Base-by-base conservation (phyloP, 2,888 invertebrate species). In the Nudaria mundana region DNA sequence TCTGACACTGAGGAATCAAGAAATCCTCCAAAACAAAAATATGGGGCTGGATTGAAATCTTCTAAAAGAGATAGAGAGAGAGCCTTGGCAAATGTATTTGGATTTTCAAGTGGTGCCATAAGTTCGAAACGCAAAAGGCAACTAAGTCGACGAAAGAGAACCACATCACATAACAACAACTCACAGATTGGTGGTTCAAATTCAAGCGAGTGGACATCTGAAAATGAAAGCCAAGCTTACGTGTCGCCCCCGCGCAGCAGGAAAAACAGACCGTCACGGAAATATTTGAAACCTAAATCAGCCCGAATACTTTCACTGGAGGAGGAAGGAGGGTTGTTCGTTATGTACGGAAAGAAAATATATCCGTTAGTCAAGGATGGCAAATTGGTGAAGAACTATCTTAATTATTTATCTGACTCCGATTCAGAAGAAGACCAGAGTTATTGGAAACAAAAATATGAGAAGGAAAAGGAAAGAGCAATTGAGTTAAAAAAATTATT, bases 371-470 rank as follows among this genome's bases (percentile, higher is more conserved):
- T 84, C 1, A 81, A 76, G 35, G 73, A 79, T 32, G 81, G 77
- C 2, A 78, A 69, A 37, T 44, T 59, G 4, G 34, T 78, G 1
- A 78, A 77, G 46, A 80, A 75, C 26, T 80, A 72, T 22, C 46
- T 76, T 15, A 67, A 57, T 1, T 76, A 66, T 40, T 45, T 60
- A 10, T 56, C 71, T 8, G 71, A 74, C 18, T 73, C 67, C 46
- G 77, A 75, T 2, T 67, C 71, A 1, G 82, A 79, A 7, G 44
- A 52, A n/a, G 69, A 71, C 13, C 70, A 75, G 8, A 59, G 63
- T 0, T 78, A 67, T 44, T 87, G 87, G 87, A 82, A 76, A 56
- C 48, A 63, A 2, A 87, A 83, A 60, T 87, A 84, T 62, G 68
- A 75, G 1, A 76, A 80, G 39, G 78, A 82, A 46, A 80, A 66